These are phyloP conservation scores for Macropus fuliginosus DNA, from an alignment of 2,797 vertebrate species.

Conservation along the genomic window DNA sequence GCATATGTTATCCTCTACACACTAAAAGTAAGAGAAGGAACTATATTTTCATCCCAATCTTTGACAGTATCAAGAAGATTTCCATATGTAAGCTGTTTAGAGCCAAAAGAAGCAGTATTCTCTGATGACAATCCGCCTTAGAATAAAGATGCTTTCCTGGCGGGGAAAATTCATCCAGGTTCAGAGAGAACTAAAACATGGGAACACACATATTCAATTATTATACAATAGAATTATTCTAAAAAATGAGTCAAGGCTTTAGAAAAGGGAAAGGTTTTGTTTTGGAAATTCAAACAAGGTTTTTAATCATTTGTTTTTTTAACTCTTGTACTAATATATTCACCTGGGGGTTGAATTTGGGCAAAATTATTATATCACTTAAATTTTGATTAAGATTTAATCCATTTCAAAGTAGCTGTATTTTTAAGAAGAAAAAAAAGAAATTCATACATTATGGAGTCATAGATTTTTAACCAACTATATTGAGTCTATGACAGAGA, in stretches of 20 bases:
- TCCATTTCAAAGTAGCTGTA: neutral
- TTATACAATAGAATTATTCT: conserved; percentile 10
- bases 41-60: neutral
- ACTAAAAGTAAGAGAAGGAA: neutral
- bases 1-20: neutral
- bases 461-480: conserved; percentile 13
- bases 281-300: conserved; percentile 34
- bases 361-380: conserved; percentile 36
- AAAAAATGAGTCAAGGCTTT: conserved; percentile 31
- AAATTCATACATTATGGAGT: neutral
- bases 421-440: neutral
- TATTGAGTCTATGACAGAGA: neutral
- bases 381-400: conserved; percentile 36
- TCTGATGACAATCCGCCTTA: neutral
- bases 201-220: conserved; percentile 24
- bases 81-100: neutral
- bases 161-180: neutral
- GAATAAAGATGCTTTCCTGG: neutral
- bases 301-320: conserved; percentile 51
- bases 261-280: conserved; percentile 19
- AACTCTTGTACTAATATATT: neutral
- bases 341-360: conserved; percentile 30
- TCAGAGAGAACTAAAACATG: conserved; percentile 15
- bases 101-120: neutral
- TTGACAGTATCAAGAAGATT: neutral